These are phyloP conservation scores for Phengaris alcon DNA, from an alignment of 2,888 invertebrate species.

Conservation along the genomic window DNA sequence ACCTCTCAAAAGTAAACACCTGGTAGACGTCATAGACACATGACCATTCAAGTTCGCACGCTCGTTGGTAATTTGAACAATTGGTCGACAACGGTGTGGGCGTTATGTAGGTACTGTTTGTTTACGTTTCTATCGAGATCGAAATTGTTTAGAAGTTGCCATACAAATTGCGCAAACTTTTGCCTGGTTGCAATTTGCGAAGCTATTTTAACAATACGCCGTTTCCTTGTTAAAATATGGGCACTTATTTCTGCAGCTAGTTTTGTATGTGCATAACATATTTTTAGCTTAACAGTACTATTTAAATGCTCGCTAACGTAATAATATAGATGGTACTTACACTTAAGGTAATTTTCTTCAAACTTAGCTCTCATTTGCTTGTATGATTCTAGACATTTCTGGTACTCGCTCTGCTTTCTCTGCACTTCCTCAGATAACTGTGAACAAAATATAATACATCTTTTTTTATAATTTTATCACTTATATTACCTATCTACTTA, in stretches of 20 bases:
- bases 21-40: conserved; percentile 7
- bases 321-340: conserved; percentile 74
- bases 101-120: background rate
- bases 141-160: conserved; percentile 10
- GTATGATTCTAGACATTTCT: conserved; percentile 93
- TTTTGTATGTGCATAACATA: background rate
- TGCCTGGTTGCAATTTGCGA: background rate
- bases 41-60: conserved; percentile 6
- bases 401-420: conserved; percentile 93
- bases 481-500: too few relatives aligned
- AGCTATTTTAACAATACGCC: background rate
- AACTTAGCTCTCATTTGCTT: conserved; percentile 93
- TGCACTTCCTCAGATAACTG: conserved; percentile 94
- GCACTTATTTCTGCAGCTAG: background rate
- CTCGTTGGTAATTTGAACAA: conserved; percentile 24
- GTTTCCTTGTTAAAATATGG: conserved; percentile 13
- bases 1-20: background rate
- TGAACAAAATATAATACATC: conserved; percentile 52
- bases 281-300: conserved; percentile 14
- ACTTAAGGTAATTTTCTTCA: conserved; percentile 95
- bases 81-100: conserved; percentile 18
- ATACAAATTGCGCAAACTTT: background rate
- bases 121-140: conserved; percentile 30
- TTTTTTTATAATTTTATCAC: background rate
- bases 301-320: background rate